phyloP scores from a whole-genome alignment of 2,888 invertebrate genomes.

The Noctua janthina region DNA sequence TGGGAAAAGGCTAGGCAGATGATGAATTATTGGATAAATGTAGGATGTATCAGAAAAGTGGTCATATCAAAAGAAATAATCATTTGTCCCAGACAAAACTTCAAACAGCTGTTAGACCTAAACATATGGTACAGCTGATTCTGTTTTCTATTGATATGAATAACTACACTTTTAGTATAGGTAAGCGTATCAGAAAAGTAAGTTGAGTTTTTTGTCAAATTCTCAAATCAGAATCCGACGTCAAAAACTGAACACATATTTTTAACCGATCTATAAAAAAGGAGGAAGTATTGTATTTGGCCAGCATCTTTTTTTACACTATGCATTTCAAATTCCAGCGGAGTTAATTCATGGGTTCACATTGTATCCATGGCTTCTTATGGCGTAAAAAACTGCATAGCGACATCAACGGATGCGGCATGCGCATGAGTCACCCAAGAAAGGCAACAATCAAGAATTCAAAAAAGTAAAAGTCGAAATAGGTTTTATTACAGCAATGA shows the following conservation, averaged over 20 bases:
- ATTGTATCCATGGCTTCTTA: constrained; percentile 10
- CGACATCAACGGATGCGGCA: constrained; percentile 35
- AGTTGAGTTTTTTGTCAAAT: not conserved
- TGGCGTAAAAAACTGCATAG: constrained; percentile 36
- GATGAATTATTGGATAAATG: too few species aligned
- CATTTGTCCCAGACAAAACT: not conserved
- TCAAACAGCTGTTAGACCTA: not conserved
- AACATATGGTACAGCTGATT: not conserved
- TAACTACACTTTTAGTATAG: not conserved
- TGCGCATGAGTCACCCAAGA: constrained; percentile 47
- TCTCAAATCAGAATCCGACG: not conserved
- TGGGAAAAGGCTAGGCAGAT: too few species aligned
- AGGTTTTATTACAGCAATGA: constrained; percentile 34
- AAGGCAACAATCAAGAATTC: constrained; percentile 30
- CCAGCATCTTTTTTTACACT: too few species aligned
- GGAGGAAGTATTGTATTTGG: too few species aligned
- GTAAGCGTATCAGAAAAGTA: not conserved
- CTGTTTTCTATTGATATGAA: not conserved
- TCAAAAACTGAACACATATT: not conserved
- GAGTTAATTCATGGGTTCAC: constrained; percentile 11
- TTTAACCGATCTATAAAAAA: too few species aligned
- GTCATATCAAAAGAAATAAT: not conserved
- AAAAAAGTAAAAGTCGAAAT: constrained; percentile 50
- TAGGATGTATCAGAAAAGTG: not conserved
- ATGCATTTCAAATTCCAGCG: not conserved